phyloP scores from a whole-genome alignment of 2,113 vertebrate species.

The Mirza zaza region DNA sequence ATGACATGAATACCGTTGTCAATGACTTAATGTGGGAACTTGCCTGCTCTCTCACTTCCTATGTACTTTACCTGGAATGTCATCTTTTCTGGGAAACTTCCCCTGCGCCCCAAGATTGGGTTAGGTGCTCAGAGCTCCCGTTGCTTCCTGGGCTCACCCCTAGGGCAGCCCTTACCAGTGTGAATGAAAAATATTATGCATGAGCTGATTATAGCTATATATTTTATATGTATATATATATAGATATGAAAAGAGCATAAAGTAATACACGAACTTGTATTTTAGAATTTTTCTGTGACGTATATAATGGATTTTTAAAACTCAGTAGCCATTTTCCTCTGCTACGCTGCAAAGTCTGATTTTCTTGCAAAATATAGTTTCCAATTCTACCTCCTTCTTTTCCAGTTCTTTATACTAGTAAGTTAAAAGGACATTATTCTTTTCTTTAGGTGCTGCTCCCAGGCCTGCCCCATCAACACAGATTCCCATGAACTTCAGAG shows the following conservation, averaged over 20 bases:
- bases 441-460: not conserved
- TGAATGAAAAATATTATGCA: not conserved
- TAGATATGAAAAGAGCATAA: not conserved
- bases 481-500: not conserved
- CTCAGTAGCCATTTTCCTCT: not conserved
- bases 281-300: not conserved
- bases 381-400: not conserved
- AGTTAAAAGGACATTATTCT: not conserved
- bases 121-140: not conserved
- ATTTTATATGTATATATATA: not conserved
- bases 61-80: not conserved
- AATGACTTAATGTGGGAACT: no score
- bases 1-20: not conserved
- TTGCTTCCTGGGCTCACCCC: not conserved
- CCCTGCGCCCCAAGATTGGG: not conserved
- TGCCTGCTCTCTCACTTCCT: not conserved
- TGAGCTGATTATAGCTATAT: not conserved
- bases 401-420: not conserved
- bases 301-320: constrained; percentile 8
- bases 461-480: not conserved
- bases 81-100: not conserved
- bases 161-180: not conserved
- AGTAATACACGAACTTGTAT: not conserved
- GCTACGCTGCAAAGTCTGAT: not conserved
- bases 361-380: not conserved